phyloP scores from a whole-genome alignment of 2,888 invertebrate species.

The Mylabris sibirica region DNA sequence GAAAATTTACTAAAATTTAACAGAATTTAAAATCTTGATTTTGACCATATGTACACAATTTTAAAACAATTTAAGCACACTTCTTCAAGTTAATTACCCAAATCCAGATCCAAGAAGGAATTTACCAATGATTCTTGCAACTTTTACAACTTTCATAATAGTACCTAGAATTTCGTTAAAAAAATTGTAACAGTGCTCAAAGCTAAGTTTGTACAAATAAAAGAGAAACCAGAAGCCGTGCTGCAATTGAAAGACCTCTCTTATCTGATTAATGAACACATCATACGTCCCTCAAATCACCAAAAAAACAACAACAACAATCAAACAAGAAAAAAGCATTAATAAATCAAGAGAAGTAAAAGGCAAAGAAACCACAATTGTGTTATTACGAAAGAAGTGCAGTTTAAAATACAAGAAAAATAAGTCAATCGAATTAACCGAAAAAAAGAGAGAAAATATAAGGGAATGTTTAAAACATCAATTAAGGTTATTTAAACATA shows the following conservation, averaged over 20 bases:
- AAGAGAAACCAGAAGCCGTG: neutral
- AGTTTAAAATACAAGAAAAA: neutral
- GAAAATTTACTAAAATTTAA: no score
- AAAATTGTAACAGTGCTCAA: no score
- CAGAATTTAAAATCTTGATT: no score
- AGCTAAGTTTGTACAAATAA: neutral
- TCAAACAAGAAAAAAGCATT: neutral
- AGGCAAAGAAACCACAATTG: constrained; percentile 3
- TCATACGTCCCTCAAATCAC: constrained; percentile 2
- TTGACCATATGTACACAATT: no score
- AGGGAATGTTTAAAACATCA: neutral
- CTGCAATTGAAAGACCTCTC: neutral
- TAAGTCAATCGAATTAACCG: neutral
- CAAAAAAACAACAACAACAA: neutral
- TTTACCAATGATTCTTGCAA: no score
- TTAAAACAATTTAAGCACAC: no score
- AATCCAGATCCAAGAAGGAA: no score
- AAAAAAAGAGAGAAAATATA: neutral
- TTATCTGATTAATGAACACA: neutral
- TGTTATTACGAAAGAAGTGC: neutral
- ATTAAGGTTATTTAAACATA: constrained; percentile 5
- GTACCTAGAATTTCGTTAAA: no score
- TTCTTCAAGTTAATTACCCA: no score
- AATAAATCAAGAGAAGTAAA: constrained; percentile 4
- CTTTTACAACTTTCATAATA: no score